These are phyloP conservation scores for Etheostoma nigrum DNA, from an alignment of 2,797 vertebrate genomes.

Conservation along the genomic window DNA sequence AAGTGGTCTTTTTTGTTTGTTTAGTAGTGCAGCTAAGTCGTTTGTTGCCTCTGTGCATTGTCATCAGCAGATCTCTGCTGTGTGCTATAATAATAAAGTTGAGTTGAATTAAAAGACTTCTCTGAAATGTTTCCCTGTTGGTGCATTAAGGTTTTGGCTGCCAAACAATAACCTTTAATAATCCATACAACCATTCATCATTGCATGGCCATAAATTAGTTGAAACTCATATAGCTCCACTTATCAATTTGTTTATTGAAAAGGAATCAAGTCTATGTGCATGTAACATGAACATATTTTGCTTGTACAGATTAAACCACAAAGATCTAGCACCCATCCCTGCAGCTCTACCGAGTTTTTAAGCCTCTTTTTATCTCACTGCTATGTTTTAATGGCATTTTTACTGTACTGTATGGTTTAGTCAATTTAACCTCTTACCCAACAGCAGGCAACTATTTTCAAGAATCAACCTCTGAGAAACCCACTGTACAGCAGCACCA, in stretches of 20 bases:
- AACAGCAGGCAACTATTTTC: conserved; percentile 3
- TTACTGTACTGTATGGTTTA: not conserved
- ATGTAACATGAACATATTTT: not conserved
- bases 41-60: not conserved
- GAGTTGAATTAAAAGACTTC: not conserved
- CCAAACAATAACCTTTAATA: not conserved
- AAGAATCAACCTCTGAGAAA: not conserved
- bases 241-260: not conserved
- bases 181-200: not conserved
- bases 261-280: not conserved
- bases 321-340: not conserved
- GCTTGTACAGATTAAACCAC: not conserved
- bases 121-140: not conserved
- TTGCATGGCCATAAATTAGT: not conserved
- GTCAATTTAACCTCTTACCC: not conserved
- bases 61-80: not conserved
- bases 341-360: not conserved
- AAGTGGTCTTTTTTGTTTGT: not conserved
- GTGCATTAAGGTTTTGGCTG: not conserved
- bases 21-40: not conserved
- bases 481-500: not conserved
- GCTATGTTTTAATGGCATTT: not conserved
- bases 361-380: not conserved
- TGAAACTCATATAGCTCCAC: not conserved
- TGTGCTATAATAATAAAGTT: not conserved